These are phyloP conservation scores for Climacteris rufus DNA, from an alignment of 2,113 vertebrate species.

Conservation along the genomic window DNA sequence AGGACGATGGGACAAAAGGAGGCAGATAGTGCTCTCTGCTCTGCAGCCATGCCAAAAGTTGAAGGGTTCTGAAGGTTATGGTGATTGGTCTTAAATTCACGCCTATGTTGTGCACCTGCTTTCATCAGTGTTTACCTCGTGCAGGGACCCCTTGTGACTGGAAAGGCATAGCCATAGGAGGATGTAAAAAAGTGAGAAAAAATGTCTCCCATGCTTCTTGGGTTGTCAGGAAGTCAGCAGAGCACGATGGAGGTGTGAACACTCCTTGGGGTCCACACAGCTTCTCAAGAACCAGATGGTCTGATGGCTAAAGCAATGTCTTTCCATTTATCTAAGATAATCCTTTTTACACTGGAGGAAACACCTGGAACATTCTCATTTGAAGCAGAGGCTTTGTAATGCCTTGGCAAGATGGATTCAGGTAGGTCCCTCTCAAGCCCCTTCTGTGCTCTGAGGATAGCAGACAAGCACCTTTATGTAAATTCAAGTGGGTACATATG, in stretches of 20 bases:
- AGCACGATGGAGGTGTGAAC: accelerated
- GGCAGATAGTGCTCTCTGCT: background rate
- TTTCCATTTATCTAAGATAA: background rate
- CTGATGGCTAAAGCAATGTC: background rate
- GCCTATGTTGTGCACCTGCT: background rate
- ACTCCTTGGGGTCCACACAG: accelerated
- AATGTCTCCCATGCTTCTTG: background rate
- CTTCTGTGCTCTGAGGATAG: background rate
- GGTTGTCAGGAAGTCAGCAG: background rate
- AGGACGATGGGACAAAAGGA: background rate
- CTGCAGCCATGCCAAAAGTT: background rate
- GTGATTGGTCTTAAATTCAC: background rate
- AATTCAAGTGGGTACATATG: accelerated
- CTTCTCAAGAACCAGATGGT: background rate
- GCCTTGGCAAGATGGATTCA: background rate
- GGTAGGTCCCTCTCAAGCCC: background rate
- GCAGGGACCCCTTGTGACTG: background rate
- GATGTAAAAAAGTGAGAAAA: background rate
- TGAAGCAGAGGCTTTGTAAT: background rate
- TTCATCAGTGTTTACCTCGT: background rate
- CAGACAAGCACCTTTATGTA: background rate
- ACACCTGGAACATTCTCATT: background rate
- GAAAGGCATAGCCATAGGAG: background rate
- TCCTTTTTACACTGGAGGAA: background rate
- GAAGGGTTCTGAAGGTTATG: background rate